Conservation (phyloP, 2,113 vertebrate species). For the Silurus glanis region DNA sequence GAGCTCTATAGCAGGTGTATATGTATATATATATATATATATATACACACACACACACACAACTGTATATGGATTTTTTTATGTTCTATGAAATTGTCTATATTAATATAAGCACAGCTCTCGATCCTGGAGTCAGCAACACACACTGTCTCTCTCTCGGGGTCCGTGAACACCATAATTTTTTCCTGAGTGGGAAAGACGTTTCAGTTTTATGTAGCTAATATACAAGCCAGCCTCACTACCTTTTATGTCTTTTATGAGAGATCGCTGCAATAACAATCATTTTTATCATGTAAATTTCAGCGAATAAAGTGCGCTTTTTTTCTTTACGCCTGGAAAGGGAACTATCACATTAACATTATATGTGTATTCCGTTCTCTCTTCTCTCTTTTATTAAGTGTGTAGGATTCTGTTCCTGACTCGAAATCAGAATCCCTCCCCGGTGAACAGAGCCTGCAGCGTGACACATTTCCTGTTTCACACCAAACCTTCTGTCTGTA, state of each 20-base stretch:
- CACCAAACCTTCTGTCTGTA: conserved; percentile 37
- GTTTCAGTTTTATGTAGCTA: neutral
- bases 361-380: neutral
- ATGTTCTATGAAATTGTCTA: neutral
- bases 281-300: neutral
- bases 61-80: neutral
- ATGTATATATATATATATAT: no score
- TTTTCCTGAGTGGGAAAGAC: neutral
- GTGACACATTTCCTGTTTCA: conserved; percentile 10
- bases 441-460: neutral
- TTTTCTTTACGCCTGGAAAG: neutral
- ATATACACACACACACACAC: no score
- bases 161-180: neutral
- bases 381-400: neutral
- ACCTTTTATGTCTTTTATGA: neutral
- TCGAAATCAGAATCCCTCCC: neutral
- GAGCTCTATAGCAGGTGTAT: no score
- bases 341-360: neutral
- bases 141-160: neutral
- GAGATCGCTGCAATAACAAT: neutral
- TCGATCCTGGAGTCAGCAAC: neutral
- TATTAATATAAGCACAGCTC: neutral
- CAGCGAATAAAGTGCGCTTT: neutral
- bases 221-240: neutral
- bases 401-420: neutral